Evolutionary conservation across 2,113 vertebrate species (phyloP).

Genomic region (Merops nubicus): DNA sequence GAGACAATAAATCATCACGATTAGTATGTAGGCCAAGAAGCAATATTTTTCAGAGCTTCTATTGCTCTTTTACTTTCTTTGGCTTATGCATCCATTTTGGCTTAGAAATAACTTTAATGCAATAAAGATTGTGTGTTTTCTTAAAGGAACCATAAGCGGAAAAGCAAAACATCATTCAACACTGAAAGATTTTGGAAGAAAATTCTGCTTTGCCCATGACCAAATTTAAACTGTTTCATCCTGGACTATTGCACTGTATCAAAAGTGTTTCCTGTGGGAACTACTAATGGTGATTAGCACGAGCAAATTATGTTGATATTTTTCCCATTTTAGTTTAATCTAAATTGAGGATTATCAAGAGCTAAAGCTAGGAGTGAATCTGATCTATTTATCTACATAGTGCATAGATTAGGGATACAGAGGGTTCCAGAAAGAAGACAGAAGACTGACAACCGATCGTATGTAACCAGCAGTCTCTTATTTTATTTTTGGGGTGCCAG

Average conservation of each 20-base stretch:
- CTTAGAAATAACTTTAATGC: constrained; percentile 43
- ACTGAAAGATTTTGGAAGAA: not conserved
- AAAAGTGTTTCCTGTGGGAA: not conserved
- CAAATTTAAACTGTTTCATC: not conserved
- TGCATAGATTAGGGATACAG: not conserved
- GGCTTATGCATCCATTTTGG: constrained; percentile 46
- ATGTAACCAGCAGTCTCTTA: not conserved
- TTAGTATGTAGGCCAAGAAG: constrained; percentile 38
- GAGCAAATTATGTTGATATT: not conserved
- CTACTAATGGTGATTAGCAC: not conserved
- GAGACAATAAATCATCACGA: constrained; percentile 61
- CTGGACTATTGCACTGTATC: not conserved
- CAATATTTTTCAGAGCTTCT: constrained; percentile 54
- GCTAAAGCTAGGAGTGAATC: not conserved
- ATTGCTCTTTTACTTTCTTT: constrained; percentile 63
- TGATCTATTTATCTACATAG: not conserved
- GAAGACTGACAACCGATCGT: accelerated
- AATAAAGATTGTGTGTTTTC: constrained; percentile 18
- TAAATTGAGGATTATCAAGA: not conserved
- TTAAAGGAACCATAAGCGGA: not conserved
- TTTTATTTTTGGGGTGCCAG: not conserved
- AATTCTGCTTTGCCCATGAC: not conserved
- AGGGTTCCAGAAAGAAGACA: not conserved
- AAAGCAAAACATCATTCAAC: not conserved
- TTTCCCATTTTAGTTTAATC: not conserved